Base-by-base conservation (phyloP, 2,113 vertebrate species). In the Geococcyx californianus region DNA sequence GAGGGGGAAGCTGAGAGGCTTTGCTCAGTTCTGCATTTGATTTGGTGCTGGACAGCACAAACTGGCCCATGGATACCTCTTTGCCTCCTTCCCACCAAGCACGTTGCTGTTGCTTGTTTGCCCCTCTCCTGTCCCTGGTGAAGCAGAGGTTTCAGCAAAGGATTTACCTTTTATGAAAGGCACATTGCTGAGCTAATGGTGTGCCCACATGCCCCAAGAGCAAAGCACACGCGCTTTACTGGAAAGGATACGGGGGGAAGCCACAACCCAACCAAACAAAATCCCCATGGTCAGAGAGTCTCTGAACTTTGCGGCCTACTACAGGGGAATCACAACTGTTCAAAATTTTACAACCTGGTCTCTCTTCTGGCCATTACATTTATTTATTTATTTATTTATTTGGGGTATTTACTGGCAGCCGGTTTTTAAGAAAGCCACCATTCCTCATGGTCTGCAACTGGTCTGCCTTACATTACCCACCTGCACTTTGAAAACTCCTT, bases 221-320 rank as follows among this genome's bases (percentile, higher is more conserved):
- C 1, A 60, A 28, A 40, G 45, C n/a, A 28, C 10, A 2, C 17
- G n/a, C 23, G 33, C 66, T 54, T 49, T 38, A 29, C 33, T 10
- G 52, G 28, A 44, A 51, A 19, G 29, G 40, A 3, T 25, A 15
- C 51, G 15, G 26, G 9, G 17, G 33, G 8, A 49, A 62, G 33
- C 42, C 8, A 54, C n/a, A 74, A 13, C 21, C 66, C 44, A n/a
- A 40, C 38, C 9, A 42, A 45, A 16, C 34, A 16, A 25, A 11
- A n/a, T 21, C 20, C 4, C 23, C 10, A 1, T 6, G 12, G 26
- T 38, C 42, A 15, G 36, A 31, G 10, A 64, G 51, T 15, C n/a
- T 45, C 33, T 1, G 0, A 14, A 5, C 19, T 74, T 40, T 31
- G 2, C 29, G 34, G 25, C 3, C 1, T 51, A 23, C 13, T 58